A percentile compares a stretch with the other conserved stretches of the same genome.
Evolutionary conservation across 53 echinoderm and acorn worm species (phyloP).

Genomic region (Patiria pectinifera): DNA sequence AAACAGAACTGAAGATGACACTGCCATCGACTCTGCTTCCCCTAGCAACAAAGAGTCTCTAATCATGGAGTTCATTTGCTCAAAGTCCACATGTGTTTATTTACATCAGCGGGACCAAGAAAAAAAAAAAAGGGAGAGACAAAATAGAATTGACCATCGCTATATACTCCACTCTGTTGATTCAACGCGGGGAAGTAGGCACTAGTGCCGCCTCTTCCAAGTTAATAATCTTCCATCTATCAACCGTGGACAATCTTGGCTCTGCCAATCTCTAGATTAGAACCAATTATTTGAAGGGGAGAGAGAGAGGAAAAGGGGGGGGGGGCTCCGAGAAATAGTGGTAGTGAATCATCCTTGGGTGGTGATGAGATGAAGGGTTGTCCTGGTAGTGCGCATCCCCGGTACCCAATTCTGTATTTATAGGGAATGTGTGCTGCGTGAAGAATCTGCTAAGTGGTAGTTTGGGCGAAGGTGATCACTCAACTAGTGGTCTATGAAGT

Average conservation of each 20-base stretch:
- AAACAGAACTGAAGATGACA: not conserved
- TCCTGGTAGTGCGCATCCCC: slow-evolving; percentile 4
- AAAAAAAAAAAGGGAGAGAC: not conserved
- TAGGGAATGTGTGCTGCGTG: not conserved
- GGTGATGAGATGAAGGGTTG: not conserved
- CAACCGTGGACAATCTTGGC: slow-evolving; percentile 24
- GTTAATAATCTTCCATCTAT: slow-evolving; percentile 44
- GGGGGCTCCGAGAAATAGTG: not conserved
- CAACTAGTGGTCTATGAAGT: slow-evolving; percentile 1
- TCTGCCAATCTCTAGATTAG: slow-evolving; percentile 25
- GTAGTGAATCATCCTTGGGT: slow-evolving; percentile 22
- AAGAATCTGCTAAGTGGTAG: slow-evolving; percentile 24
- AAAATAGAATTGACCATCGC: not conserved
- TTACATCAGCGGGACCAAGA: not conserved
- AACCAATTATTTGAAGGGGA: slow-evolving; percentile 27
- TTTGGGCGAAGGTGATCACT: slow-evolving; percentile 3
- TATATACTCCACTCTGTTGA: slow-evolving; percentile 17
- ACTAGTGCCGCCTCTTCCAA: slow-evolving; percentile 20
- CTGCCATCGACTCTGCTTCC: not conserved
- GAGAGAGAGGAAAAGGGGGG: not conserved
- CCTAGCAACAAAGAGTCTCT: not conserved
- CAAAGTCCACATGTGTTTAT: slow-evolving; percentile 40
- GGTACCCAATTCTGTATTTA: slow-evolving; percentile 9
- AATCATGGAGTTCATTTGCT: slow-evolving; percentile 14
- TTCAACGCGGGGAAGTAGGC: slow-evolving; percentile 2